These are phyloP conservation scores for Sinodicranocentrus sp. DNA, from an alignment of 2,888 invertebrate genomes.

Conservation along the genomic window DNA sequence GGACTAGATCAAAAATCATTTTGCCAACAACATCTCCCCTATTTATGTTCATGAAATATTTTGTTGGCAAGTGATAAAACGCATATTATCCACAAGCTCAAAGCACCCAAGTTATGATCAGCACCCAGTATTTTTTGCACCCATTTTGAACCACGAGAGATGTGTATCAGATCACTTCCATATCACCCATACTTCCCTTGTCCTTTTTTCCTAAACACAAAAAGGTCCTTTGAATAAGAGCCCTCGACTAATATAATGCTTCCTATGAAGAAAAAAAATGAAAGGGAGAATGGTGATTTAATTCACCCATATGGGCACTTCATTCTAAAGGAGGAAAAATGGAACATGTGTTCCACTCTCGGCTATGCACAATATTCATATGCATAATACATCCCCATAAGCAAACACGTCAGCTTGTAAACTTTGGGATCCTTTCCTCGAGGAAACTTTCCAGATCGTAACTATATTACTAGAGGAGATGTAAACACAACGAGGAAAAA, in stretches of 20 bases:
- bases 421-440: too few relatives aligned
- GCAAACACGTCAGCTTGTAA: too few relatives aligned
- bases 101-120: constrained; percentile 50
- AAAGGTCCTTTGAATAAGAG: constrained; percentile 47
- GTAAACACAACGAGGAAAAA: constrained; percentile 53
- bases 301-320: constrained; percentile 75
- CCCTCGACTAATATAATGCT: too few relatives aligned
- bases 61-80: constrained; percentile 34
- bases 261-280: constrained; percentile 50
- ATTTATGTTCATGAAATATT: too few relatives aligned
- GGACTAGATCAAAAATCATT: too few relatives aligned
- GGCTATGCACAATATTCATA: constrained; percentile 34
- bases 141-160: constrained; percentile 4
- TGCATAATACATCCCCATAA: too few relatives aligned
- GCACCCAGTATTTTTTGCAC: constrained; percentile 10
- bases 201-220: constrained; percentile 10
- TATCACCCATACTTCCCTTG: constrained; percentile 21
- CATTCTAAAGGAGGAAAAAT: constrained; percentile 67
- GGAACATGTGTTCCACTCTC: constrained; percentile 70
- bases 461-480: constrained; percentile 47
- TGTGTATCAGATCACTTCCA: constrained; percentile 20
- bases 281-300: constrained; percentile 72
- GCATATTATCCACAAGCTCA: constrained; percentile 37
- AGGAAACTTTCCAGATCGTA: constrained; percentile 11
- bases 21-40: too few relatives aligned